A percentile compares a stretch with the other conserved stretches of the same genome.
phyloP scores from a whole-genome alignment of 2,888 invertebrate genomes.

The Ariolimax columbianus region DNA sequence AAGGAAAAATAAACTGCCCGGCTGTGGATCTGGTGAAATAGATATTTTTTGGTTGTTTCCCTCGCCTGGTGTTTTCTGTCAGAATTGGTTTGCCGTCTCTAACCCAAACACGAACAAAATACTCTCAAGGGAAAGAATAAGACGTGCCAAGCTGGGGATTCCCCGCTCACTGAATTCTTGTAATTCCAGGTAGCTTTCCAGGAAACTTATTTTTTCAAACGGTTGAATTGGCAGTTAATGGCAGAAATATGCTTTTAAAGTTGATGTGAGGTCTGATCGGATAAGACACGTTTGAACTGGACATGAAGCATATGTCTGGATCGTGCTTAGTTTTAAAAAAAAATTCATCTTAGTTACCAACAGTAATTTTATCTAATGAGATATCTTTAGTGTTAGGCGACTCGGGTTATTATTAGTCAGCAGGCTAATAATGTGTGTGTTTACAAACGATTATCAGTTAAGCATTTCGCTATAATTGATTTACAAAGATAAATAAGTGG shows the following conservation, averaged over 20 bases:
- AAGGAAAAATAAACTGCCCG: too few species aligned
- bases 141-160: neutral
- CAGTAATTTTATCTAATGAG: neutral
- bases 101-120: neutral
- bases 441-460: too few species aligned
- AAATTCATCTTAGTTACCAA: neutral
- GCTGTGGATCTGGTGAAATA: too few species aligned
- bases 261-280: neutral
- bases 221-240: too few species aligned
- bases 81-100: neutral
- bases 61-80: neutral
- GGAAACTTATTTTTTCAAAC: neutral
- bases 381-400: neutral
- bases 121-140: neutral
- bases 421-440: too few species aligned
- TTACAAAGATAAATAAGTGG: too few species aligned
- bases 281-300: neutral
- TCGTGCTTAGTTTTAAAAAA: neutral
- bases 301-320: neutral
- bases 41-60: too few species aligned
- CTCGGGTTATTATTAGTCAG: too few species aligned
- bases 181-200: slow-evolving; percentile 16
- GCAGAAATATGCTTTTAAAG: too few species aligned
- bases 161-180: neutral
- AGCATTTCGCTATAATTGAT: too few species aligned